Conservation (phyloP, 2,888 invertebrate genomes). For the Pantelozetes paolii region DNA sequence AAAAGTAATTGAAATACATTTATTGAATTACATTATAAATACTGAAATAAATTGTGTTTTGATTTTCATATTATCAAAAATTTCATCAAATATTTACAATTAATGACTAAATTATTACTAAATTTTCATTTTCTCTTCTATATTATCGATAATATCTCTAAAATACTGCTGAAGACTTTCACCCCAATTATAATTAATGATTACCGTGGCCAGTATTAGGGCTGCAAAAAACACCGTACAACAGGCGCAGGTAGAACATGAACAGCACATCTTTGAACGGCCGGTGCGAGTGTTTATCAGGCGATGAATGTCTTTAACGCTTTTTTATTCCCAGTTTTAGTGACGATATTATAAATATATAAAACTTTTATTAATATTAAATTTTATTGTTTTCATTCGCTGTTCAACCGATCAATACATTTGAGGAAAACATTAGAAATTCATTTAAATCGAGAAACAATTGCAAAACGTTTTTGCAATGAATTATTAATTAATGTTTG, state of each 20-base stretch:
- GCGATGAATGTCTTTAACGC: too few species aligned
- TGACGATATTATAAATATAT: too few species aligned
- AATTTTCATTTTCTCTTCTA: slow-evolving; percentile 14
- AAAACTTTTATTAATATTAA: too few species aligned
- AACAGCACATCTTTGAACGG: slow-evolving; percentile 42
- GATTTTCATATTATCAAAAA: neutral
- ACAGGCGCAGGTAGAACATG: slow-evolving; percentile 41
- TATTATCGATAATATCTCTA: slow-evolving; percentile 39
- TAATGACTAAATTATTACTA: neutral
- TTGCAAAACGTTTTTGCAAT: too few species aligned
- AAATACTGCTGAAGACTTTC: slow-evolving; percentile 39
- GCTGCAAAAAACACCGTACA: slow-evolving; percentile 37
- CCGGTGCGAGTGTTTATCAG: too few species aligned
- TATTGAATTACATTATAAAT: neutral
- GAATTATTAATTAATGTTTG: too few species aligned
- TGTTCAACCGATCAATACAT: too few species aligned
- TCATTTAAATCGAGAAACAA: too few species aligned
- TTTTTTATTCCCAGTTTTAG: too few species aligned
- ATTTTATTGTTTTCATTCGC: too few species aligned
- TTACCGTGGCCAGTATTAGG: slow-evolving; percentile 39
- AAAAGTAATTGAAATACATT: neutral
- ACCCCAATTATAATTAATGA: slow-evolving; percentile 43
- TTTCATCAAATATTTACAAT: neutral
- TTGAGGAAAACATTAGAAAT: too few species aligned
- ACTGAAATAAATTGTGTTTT: too few species aligned